These are phyloP conservation scores for Poecilia wingei DNA, from an alignment of 2,797 vertebrate species.

Conservation along the genomic window DNA sequence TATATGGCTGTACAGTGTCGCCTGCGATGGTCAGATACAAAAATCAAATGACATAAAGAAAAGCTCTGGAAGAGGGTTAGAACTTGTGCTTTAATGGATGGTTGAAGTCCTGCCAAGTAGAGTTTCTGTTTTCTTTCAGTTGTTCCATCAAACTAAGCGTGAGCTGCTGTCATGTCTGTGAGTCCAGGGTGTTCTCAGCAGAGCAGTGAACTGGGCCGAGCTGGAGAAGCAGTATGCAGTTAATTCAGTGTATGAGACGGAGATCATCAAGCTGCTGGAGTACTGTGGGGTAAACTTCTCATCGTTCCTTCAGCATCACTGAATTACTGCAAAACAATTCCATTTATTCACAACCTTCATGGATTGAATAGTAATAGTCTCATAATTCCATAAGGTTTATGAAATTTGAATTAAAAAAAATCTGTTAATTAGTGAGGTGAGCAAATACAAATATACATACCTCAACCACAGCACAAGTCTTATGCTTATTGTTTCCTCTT, in stretches of 20 bases:
- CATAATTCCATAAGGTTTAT: not conserved
- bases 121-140: not conserved
- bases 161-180: not conserved
- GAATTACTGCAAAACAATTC: not conserved
- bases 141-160: not conserved
- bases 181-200: constrained; percentile 92
- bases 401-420: not conserved
- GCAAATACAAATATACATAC: not conserved
- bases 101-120: not conserved
- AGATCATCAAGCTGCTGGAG: constrained; percentile 93
- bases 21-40: not conserved
- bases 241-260: constrained; percentile 93
- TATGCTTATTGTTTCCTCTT: not conserved
- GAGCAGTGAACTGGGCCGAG: constrained; percentile 93
- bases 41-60: not conserved
- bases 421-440: not conserved
- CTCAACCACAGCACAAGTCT: not conserved
- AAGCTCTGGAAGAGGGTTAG: not conserved
- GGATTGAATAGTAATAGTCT: not conserved
- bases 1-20: not conserved
- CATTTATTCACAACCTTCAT: not conserved
- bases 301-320: not conserved
- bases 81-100: not conserved
- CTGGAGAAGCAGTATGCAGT: constrained; percentile 95
- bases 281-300: constrained; percentile 91